phyloP scores from a whole-genome alignment of 2,113 vertebrate species.

The Laterallus jamaicensis region DNA sequence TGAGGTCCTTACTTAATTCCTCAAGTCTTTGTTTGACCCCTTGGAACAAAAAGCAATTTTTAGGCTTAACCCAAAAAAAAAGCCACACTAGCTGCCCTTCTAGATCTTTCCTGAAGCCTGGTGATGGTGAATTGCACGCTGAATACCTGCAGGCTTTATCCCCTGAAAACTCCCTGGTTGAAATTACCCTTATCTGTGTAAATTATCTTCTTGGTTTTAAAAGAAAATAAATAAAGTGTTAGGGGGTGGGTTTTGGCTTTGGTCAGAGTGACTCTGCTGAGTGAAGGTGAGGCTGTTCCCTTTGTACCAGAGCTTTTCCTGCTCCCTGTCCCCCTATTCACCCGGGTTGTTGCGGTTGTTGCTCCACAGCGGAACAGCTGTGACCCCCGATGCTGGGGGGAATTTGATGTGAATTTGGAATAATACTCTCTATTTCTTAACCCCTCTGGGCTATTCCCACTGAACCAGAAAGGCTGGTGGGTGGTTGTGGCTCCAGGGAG shows the following conservation, averaged over 20 bases:
- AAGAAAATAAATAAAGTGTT: too few species aligned
- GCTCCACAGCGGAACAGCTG: not conserved
- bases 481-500: not conserved
- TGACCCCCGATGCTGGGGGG: not conserved
- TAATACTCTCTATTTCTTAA: not conserved
- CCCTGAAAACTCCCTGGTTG: not conserved
- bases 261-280: rapidly evolving
- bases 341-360: not conserved
- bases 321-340: rapidly evolving
- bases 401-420: not conserved
- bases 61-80: not conserved
- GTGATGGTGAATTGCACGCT: not conserved
- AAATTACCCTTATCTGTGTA: not conserved
- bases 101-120: not conserved
- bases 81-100: not conserved
- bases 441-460: not conserved
- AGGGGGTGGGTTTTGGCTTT: not conserved
- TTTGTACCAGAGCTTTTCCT: not conserved
- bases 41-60: not conserved
- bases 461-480: not conserved
- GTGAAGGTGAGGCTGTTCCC: not conserved
- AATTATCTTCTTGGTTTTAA: not conserved
- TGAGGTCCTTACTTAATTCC: not conserved
- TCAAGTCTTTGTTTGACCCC: not conserved
- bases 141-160: not conserved